Conservation (phyloP, 2,113 vertebrate species). For the Istiophorus platypterus region DNA sequence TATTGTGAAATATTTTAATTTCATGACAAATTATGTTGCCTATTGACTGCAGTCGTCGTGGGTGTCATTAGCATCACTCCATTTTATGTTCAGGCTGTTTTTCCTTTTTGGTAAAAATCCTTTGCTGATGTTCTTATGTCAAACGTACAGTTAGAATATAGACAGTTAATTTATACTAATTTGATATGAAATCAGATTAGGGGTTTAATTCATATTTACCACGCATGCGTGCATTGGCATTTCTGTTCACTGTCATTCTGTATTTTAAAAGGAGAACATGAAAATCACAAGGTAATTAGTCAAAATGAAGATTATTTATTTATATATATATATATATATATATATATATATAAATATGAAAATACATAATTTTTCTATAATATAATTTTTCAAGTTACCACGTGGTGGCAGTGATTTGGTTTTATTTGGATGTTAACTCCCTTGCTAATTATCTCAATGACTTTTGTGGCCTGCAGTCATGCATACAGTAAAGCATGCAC, state of each 20-base stretch:
- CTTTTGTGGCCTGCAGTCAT: slow-evolving; percentile 53
- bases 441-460: slow-evolving; percentile 69
- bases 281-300: neutral
- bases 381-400: no score
- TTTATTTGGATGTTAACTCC: slow-evolving; percentile 54
- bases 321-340: no score
- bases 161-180: neutral
- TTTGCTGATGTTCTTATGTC: neutral
- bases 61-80: no score
- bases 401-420: slow-evolving; percentile 27
- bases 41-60: no score
- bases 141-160: neutral
- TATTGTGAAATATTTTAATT: neutral
- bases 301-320: neutral
- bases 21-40: no score
- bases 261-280: neutral
- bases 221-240: no score
- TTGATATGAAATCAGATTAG: neutral
- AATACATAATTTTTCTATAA: no score
- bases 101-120: neutral
- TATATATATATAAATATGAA: no score
- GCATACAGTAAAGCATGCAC: slow-evolving; percentile 40
- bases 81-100: no score
- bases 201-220: neutral
- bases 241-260: no score